Percentiles rank a stretch among this genome's conserved stretches.
Conservation (phyloP, 2,888 invertebrate genomes). For the Cremastinae sp. region DNA sequence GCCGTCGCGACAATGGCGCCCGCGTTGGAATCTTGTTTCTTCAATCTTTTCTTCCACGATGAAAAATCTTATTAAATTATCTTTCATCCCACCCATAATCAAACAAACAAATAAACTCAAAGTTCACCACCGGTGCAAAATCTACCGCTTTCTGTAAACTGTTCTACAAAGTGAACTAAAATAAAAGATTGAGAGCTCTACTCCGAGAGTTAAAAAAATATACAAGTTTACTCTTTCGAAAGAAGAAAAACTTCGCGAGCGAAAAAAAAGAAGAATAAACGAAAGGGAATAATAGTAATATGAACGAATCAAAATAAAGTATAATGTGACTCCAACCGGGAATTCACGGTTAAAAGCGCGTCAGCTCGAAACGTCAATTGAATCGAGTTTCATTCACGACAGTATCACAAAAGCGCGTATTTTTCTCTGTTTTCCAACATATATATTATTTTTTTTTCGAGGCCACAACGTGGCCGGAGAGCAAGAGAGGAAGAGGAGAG, state of each 20-base stretch:
- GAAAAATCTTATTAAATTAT: too few species aligned
- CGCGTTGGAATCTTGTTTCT: slow-evolving; percentile 18
- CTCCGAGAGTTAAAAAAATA: too few species aligned
- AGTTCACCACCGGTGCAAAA: too few species aligned
- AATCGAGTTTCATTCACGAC: slow-evolving; percentile 45
- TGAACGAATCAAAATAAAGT: neutral
- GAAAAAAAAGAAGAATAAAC: too few species aligned
- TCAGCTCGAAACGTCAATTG: neutral
- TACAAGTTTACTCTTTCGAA: neutral
- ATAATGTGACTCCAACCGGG: neutral
- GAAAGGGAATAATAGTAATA: too few species aligned
- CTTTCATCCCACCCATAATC: too few species aligned
- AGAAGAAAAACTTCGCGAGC: neutral
- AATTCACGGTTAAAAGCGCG: neutral
- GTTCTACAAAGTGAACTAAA: too few species aligned
- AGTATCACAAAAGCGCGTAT: slow-evolving; percentile 45
- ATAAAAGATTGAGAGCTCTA: too few species aligned
- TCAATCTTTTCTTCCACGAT: neutral
- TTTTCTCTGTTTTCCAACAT: slow-evolving; percentile 14
- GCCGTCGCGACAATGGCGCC: slow-evolving; percentile 65
- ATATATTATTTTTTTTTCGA: slow-evolving; percentile 50
- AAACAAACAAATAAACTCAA: too few species aligned
- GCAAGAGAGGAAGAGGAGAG: slow-evolving; percentile 52
- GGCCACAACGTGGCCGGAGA: slow-evolving; percentile 54
- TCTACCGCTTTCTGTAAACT: too few species aligned